These are phyloP conservation scores for Drosophila leonis DNA, from an alignment of 2,888 invertebrate species.

Conservation along the genomic window DNA sequence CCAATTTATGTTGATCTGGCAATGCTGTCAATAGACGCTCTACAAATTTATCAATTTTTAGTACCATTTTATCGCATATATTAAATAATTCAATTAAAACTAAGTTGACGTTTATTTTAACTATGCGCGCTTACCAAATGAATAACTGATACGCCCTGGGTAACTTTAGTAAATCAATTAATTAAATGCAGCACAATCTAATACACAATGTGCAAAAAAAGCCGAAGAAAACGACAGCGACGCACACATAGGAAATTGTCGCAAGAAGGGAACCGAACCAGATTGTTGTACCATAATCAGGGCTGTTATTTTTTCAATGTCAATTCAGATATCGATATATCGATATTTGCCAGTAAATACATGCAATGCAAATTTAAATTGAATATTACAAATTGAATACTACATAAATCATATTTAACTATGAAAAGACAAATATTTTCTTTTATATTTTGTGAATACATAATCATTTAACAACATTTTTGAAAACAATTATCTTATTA, in stretches of 20 bases:
- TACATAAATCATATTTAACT: background rate
- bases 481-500: background rate
- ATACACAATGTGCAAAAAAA: slow-evolving; percentile 56
- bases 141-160: background rate
- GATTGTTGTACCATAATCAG: slow-evolving; percentile 13
- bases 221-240: slow-evolving; percentile 57
- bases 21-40: slow-evolving; percentile 63
- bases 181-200: slow-evolving; percentile 16
- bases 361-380: background rate
- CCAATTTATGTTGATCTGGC: slow-evolving; percentile 55
- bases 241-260: slow-evolving; percentile 43
- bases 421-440: background rate
- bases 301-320: background rate
- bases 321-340: slow-evolving; percentile 4
- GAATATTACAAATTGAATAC: background rate
- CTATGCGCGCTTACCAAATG: slow-evolving; percentile 29
- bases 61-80: slow-evolving; percentile 17
- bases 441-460: background rate
- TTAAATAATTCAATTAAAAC: background rate
- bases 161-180: slow-evolving; percentile 22
- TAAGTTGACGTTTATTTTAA: background rate
- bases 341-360: background rate
- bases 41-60: slow-evolving; percentile 37
- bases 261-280: slow-evolving; percentile 20
- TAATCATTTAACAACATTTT: background rate